Conservation (phyloP, 2,797 vertebrate species). For the Sebastolobus alascanus region DNA sequence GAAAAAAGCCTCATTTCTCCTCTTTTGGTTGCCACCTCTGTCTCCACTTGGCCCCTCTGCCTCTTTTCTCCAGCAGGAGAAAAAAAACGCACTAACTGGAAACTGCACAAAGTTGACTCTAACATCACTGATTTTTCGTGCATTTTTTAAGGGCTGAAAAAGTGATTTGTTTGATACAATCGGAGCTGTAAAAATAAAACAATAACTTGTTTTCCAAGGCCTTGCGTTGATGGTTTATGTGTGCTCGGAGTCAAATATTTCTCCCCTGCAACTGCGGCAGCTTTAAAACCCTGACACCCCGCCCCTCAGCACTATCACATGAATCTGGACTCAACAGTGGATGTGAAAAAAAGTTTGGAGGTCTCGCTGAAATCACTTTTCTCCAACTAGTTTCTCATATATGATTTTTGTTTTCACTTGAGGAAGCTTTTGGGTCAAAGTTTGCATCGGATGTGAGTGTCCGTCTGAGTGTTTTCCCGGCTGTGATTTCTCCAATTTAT, state of each 20-base stretch:
- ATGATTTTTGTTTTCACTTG: neutral
- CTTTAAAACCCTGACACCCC: constrained; percentile 81
- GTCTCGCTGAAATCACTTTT: constrained; percentile 62
- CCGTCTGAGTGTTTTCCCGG: constrained; percentile 27
- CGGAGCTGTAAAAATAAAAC: neutral
- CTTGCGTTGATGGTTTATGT: constrained; percentile 26
- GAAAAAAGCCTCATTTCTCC: constrained; percentile 11
- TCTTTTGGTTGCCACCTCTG: constrained; percentile 2
- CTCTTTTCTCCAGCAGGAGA: constrained; percentile 1
- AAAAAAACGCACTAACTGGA: constrained; percentile 21
- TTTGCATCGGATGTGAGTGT: constrained; percentile 34
- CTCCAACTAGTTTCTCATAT: constrained; percentile 17
- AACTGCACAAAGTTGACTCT: neutral
- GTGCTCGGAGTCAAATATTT: constrained; percentile 51
- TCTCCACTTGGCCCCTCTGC: neutral
- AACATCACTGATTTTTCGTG: neutral
- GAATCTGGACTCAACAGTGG: constrained; percentile 78
- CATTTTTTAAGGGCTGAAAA: too few relatives aligned
- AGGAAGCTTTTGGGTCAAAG: neutral
- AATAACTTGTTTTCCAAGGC: neutral
- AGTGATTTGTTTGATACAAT: neutral
- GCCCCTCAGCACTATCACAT: constrained; percentile 84
- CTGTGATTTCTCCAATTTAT: constrained; percentile 59
- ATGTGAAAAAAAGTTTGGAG: constrained; percentile 80
- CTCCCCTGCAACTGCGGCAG: constrained; percentile 73